Percentiles rank a stretch among this genome's conserved stretches.
Evolutionary conservation across 2,888 invertebrate genomes (phyloP).

Genomic region (Alviniconcha strummeri): DNA sequence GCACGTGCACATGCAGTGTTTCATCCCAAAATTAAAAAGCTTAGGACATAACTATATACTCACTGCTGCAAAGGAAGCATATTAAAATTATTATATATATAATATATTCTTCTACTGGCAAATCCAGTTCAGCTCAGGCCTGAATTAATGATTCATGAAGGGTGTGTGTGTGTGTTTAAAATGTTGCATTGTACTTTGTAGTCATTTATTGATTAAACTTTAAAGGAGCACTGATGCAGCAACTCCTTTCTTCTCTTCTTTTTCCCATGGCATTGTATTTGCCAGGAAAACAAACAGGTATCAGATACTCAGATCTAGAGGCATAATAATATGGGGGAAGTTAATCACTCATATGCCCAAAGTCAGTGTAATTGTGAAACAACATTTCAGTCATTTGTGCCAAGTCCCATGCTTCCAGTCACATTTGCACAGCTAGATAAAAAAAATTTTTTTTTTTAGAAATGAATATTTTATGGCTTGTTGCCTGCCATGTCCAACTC

Average conservation of each 20-base stretch:
- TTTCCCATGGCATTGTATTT: no score
- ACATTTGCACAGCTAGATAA: neutral
- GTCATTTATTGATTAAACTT: no score
- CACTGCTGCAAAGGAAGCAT: neutral
- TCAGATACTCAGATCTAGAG: no score
- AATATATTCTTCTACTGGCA: neutral
- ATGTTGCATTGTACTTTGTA: no score
- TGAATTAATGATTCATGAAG: no score
- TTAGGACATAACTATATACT: neutral
- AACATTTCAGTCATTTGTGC: neutral
- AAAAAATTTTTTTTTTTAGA: neutral
- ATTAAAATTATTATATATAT: neutral
- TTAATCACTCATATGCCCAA: no score
- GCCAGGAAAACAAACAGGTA: no score
- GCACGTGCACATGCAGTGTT: neutral
- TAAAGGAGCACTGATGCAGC: no score
- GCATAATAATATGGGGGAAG: no score
- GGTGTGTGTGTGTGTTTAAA: no score
- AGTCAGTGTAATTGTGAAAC: neutral
- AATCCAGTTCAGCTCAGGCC: no score
- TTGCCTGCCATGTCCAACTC: neutral
- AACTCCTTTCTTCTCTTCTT: no score
- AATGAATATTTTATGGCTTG: neutral
- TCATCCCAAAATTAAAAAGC: neutral
- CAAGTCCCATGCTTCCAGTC: neutral